phyloP scores from a whole-genome alignment of 2,113 vertebrate genomes.

The Forbesichthys papilliferus region DNA sequence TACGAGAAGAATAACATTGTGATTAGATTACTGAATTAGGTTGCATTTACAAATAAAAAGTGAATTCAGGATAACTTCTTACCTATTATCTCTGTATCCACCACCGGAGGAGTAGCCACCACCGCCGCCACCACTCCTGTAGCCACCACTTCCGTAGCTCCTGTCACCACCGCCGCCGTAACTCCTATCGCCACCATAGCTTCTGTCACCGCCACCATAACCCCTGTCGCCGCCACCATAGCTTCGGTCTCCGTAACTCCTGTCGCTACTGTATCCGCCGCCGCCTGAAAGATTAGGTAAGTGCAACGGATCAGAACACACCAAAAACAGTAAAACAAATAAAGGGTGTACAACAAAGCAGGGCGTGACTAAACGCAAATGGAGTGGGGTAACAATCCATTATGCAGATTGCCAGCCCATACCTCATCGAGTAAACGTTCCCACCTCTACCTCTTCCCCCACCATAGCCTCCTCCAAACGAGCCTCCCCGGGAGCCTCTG shows the following conservation, averaged over 20 bases:
- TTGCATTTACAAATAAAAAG: not conserved
- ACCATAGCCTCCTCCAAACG: conserved; percentile 48
- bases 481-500: conserved; percentile 60
- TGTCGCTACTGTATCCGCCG: conserved; percentile 75
- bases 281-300: conserved; percentile 17
- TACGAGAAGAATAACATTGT: not conserved
- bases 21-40: not conserved
- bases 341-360: conserved; percentile 3
- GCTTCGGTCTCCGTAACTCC: conserved; percentile 27
- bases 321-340: too few relatives aligned
- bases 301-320: not conserved
- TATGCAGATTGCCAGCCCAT: conserved; percentile 36
- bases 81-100: conserved; percentile 72
- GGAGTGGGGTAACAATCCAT: conserved; percentile 12
- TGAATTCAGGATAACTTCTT: not conserved
- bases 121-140: conserved; percentile 11
- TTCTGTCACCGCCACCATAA: conserved; percentile 77
- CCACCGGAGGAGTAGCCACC: conserved; percentile 60
- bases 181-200: conserved; percentile 53
- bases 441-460: conserved; percentile 85
- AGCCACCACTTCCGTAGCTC: conserved; percentile 54
- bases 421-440: conserved; percentile 81
- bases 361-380: conserved; percentile 32
- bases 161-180: conserved; percentile 55
- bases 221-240: conserved; percentile 61